Evolutionary conservation across 1,140 invertebrate genomes (phyloP), one percentile per base, ranked within the genome.

Genomic region (Drosophila sturtevanti): DNA sequence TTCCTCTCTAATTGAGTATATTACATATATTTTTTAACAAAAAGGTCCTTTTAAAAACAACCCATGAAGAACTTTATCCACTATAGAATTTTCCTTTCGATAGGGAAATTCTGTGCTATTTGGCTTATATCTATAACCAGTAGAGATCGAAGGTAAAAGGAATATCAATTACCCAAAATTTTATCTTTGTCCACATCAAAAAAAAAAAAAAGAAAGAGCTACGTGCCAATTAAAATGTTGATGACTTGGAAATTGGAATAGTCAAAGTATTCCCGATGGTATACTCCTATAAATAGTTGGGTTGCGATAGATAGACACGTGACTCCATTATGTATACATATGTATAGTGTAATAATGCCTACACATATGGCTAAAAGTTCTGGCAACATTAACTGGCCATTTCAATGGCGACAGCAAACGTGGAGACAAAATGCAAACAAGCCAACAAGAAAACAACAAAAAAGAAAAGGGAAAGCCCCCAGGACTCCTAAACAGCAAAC

Each of bases 331-430:
- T 75, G 73, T 48, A 21, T 44, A 44, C 5, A 6, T 41, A 16
- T 16, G 5, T 16, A n/a, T 41, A 41, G 5, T 6, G 4, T 61
- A 16, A 11, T 18, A 16, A 34, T 31, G 52, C 52, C 12, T 44
- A 62, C 73, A 62, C 73, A 77, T 70, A 71, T 77, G 72, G 75
- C 72, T 75, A 65, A 65, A 76, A 27, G 62, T 61, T 71, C 41
- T 55, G 55, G 37, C 16, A 74, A 37, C 72, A 68, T 76, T 75
- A 76, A 75, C 63, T 51, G 63, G 54, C 27, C 54, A 55, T 55
- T 55, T 55, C 41, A 21, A 48, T 48, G 41, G 41, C 41, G 41
- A 48, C 41, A 48, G 4, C 41, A 48, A 48, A 48, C 41, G 21
- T 11, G 18, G 9, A 9, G 11, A 16, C 14, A 44, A 31, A 55